Evolutionary conservation across 92 coral and sea anemone species (phyloP), one percentile per base, ranked within the genome.

Genomic region (Zoanthus gigantus): DNA sequence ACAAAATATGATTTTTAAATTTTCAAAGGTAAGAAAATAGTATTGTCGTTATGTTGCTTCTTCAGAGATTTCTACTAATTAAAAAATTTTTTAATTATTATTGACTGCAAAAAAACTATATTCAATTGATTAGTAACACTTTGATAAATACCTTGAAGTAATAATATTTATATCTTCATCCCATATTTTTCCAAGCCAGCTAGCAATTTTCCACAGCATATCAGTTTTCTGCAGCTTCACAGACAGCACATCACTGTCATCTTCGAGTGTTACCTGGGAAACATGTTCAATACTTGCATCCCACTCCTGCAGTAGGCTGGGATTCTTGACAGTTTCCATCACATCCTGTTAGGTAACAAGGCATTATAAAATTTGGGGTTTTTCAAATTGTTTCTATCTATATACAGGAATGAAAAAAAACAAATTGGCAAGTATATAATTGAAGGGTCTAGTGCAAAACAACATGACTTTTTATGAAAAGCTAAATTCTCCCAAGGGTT

Each of bases 221-320:
- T 52, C 71, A n/a, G 42, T 66, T 30, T 46, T 83, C 31, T 10
- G 72, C 28, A 91, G 96, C 77, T 89, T 67, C 16, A 90, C 86
- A 72, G 98, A 95, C 18, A 96, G 78, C 31, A 93, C 98, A 87
- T 96, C 98, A 83, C 53, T 61, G 18, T 87, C 89, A n/a, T 79
- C 84, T 12, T 90, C 92, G 30, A 84, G 57, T 31, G 91, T 91
- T 46, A 96, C 94, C 72, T 84, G 87, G 0, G 96, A 79, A 5
- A 90, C 94, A 60, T 65, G 71, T 71, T 88, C 88, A 3, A 94
- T 61, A 54, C 80, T 80, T 63, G 98, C 92, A 82, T 93, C 94
- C 98, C 98, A 96, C 71, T 92, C 98, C 48, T 76, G 68, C 45
- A 90, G 56, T 31, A 92, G 76, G 71, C 78, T 65, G 42, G 92